phyloP scores from a whole-genome alignment of 2,888 invertebrate species.

The Tribolium freemani region DNA sequence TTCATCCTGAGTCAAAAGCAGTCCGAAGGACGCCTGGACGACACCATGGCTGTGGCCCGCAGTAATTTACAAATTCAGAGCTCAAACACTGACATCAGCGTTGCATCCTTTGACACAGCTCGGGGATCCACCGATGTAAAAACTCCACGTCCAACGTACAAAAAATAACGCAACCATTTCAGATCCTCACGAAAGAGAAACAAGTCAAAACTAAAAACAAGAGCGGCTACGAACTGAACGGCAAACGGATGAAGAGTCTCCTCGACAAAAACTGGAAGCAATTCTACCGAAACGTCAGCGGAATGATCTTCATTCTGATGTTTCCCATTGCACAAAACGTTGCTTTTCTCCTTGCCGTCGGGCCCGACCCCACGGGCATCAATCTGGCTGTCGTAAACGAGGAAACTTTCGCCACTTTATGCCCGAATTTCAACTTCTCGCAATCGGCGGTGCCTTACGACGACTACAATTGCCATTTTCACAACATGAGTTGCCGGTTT shows the following conservation, averaged over 20 bases:
- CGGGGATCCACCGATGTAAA: constrained; percentile 58
- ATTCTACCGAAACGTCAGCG: constrained; percentile 70
- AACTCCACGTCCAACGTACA: background rate
- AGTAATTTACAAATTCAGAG: constrained; percentile 3
- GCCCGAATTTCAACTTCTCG: constrained; percentile 54
- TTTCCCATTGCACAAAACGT: constrained; percentile 87
- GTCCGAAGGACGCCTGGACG: constrained; percentile 63
- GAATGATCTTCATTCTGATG: constrained; percentile 83
- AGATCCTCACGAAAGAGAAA: constrained; percentile 68
- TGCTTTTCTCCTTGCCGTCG: constrained; percentile 85
- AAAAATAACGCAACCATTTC: constrained; percentile 48
- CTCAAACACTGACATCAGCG: constrained; percentile 29
- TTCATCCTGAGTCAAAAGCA: constrained; percentile 81
- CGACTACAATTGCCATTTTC: constrained; percentile 69
- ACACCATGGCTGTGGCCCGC: background rate
- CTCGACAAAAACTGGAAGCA: constrained; percentile 60
- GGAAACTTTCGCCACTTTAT: constrained; percentile 70
- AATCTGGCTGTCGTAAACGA: constrained; percentile 84
- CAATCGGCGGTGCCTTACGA: constrained; percentile 65
- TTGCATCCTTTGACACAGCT: constrained; percentile 39
- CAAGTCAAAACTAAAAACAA: constrained; percentile 45
- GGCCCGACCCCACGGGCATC: constrained; percentile 81
- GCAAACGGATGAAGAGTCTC: constrained; percentile 21
- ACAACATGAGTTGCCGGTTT: constrained; percentile 75
- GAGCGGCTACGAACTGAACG: constrained; percentile 23